phyloP scores from a whole-genome alignment of 1,140 invertebrate species.

The Temnothorax longispinosus region DNA sequence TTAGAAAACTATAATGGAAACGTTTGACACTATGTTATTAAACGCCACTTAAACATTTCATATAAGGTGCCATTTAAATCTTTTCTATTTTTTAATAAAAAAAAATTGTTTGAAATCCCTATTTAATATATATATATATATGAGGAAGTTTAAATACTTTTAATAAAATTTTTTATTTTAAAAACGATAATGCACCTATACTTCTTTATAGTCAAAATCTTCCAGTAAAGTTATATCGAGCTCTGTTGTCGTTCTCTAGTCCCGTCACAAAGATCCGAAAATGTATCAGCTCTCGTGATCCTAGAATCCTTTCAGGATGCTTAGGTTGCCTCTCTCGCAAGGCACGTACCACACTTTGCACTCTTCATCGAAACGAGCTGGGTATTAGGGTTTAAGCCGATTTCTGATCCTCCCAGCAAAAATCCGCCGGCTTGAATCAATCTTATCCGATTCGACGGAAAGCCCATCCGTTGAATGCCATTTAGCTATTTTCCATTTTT shows the following conservation, averaged over 20 bases:
- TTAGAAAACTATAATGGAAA: no score
- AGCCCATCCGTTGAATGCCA: constrained; percentile 60
- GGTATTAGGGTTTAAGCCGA: constrained; percentile 72
- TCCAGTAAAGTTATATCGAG: background rate
- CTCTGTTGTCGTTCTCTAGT: background rate
- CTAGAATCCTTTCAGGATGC: constrained; percentile 68
- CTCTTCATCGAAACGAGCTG: constrained; percentile 69
- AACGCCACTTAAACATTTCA: no score
- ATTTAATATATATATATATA: no score
- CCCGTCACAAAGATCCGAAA: constrained; percentile 56
- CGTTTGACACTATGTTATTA: no score
- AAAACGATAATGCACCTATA: background rate
- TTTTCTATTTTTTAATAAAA: background rate
- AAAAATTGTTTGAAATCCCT: background rate
- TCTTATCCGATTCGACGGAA: constrained; percentile 68
- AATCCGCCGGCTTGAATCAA: constrained; percentile 66
- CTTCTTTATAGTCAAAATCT: background rate
- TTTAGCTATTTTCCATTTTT: constrained; percentile 52
- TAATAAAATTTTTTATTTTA: background rate
- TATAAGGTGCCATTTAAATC: background rate
- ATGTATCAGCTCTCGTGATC: constrained; percentile 65
- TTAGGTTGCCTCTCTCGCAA: constrained; percentile 57
- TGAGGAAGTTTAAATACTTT: background rate
- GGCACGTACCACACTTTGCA: constrained; percentile 70
- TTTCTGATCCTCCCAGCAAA: constrained; percentile 65